Percentiles rank a stretch among this genome's conserved stretches.
These are phyloP conservation scores for Oedothorax gibbosus DNA, from an alignment of 1,140 invertebrate genomes.

Conservation along the genomic window DNA sequence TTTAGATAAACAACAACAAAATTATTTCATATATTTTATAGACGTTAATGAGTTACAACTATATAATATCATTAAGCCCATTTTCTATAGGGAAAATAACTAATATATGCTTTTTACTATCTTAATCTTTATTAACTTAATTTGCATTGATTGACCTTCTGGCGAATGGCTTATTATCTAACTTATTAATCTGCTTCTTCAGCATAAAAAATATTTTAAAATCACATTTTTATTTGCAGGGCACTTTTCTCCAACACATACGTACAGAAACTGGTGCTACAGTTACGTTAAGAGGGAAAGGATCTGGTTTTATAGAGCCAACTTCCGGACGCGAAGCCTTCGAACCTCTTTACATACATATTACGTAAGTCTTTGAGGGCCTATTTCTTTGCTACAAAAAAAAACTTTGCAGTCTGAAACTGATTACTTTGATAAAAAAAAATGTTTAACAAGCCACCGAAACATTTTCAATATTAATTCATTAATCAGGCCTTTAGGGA, in stretches of 20 bases:
- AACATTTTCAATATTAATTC: no score
- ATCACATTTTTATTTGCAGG: conserved; percentile 68
- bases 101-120: not conserved
- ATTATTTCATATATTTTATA: no score
- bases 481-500: no score
- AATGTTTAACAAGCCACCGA: no score
- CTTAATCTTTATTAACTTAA: not conserved
- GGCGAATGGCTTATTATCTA: not conserved
- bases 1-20: no score
- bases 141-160: not conserved
- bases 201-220: not conserved
- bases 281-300: conserved; percentile 78
- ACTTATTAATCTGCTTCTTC: not conserved
- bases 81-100: no score
- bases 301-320: conserved; percentile 76
- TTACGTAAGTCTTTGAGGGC: conserved; percentile 73
- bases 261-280: conserved; percentile 80
- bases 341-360: conserved; percentile 82
- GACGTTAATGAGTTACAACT: no score
- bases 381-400: no score
- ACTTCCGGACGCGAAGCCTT: conserved; percentile 76
- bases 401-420: no score
- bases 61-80: no score
- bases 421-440: no score
- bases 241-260: conserved; percentile 82